A percentile compares a stretch with the other conserved stretches of the same genome.
Evolutionary conservation across 2,113 vertebrate genomes (phyloP).

Genomic region (Cyprinus carpio): DNA sequence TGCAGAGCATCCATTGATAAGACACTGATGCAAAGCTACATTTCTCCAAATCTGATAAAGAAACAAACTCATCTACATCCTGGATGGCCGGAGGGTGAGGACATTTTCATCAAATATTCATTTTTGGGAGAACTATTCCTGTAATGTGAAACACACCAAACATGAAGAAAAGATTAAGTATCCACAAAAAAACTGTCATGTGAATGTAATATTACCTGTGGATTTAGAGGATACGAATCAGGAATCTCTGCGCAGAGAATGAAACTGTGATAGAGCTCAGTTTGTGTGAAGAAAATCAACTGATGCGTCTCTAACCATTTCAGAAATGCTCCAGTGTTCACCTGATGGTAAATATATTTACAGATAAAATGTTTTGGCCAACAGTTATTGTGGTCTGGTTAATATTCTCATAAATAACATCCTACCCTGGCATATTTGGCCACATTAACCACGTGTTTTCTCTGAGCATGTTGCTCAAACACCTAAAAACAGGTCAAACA

Average conservation of each 20-base stretch:
- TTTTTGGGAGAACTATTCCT: too few relatives aligned
- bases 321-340: background rate
- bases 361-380: background rate
- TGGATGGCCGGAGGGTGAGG: too few relatives aligned
- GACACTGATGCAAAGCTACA: too few relatives aligned
- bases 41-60: too few relatives aligned
- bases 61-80: too few relatives aligned
- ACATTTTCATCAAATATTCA: too few relatives aligned
- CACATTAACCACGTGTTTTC: constrained; percentile 41
- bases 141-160: too few relatives aligned
- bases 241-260: background rate
- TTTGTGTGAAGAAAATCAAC: constrained; percentile 7
- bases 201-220: too few relatives aligned
- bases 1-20: too few relatives aligned
- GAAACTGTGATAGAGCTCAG: background rate
- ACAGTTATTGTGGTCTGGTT: background rate
- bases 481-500: background rate
- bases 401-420: background rate
- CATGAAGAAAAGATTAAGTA: too few relatives aligned
- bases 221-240: background rate
- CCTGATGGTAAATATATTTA: background rate
- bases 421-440: constrained; percentile 2
- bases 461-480: constrained; percentile 15
- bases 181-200: too few relatives aligned
- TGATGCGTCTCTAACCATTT: background rate